These are phyloP conservation scores for Strigops habroptila DNA, from an alignment of 2,113 vertebrate genomes.

Conservation along the genomic window DNA sequence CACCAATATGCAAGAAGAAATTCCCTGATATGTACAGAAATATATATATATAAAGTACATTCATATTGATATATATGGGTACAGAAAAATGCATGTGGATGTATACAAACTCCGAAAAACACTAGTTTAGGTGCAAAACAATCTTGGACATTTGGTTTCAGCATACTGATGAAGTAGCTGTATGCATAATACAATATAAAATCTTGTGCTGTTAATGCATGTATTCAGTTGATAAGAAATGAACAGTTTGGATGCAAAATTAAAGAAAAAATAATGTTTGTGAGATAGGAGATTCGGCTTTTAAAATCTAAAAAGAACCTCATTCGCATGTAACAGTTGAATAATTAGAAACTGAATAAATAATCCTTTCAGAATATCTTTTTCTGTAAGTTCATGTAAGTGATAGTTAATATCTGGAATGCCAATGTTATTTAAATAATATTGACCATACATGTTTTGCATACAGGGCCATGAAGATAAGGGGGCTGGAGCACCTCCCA, in stretches of 20 bases:
- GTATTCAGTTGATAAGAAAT: background rate
- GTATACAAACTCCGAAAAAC: background rate
- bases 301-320: background rate
- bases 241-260: background rate
- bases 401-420: background rate
- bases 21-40: background rate
- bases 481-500: background rate
- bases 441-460: background rate
- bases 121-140: background rate
- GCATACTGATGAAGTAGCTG: background rate
- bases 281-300: background rate
- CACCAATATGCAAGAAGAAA: background rate
- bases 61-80: background rate
- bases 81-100: background rate
- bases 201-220: background rate
- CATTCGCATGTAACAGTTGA: background rate
- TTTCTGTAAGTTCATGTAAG: background rate
- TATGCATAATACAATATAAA: background rate
- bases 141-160: background rate
- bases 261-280: background rate
- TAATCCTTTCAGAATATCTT: background rate
- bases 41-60: background rate
- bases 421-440: background rate
- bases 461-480: background rate
- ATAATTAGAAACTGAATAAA: background rate